These are phyloP conservation scores for Pyxicephalus adspersus DNA, from an alignment of 2,113 vertebrate genomes.

Conservation along the genomic window DNA sequence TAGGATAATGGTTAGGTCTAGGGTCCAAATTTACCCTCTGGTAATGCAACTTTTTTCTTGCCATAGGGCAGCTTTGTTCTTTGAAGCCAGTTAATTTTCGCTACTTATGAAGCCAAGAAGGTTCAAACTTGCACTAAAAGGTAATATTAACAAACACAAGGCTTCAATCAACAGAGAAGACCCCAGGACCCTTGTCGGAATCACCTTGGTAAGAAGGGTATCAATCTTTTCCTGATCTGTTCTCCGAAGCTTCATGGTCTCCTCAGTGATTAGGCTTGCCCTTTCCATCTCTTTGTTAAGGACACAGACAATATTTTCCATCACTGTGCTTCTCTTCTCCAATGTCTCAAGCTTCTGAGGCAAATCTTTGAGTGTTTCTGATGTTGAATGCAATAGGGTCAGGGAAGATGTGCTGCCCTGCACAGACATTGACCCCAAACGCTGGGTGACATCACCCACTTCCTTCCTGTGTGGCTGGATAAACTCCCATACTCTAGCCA, in stretches of 20 bases:
- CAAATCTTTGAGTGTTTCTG: constrained; percentile 70
- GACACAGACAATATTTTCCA: constrained; percentile 92
- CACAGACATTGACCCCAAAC: constrained; percentile 51
- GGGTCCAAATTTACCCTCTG: too few relatives aligned
- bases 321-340: constrained; percentile 81
- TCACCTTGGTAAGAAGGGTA: constrained; percentile 82
- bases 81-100: too few relatives aligned
- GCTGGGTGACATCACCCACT: constrained; percentile 7
- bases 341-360: constrained; percentile 78
- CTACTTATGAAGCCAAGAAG: too few relatives aligned
- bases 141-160: too few relatives aligned
- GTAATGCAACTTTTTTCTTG: too few relatives aligned
- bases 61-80: too few relatives aligned
- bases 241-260: constrained; percentile 81
- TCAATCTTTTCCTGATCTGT: constrained; percentile 89
- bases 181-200: constrained; percentile 16
- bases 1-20: too few relatives aligned
- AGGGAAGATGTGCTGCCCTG: constrained; percentile 11
- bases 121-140: too few relatives aligned
- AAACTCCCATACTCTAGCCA: constrained; percentile 78
- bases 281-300: constrained; percentile 90
- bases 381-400: neutral
- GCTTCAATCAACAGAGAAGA: too few relatives aligned
- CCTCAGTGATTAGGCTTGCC: constrained; percentile 77
- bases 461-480: constrained; percentile 66